Conservation (phyloP, 2,797 vertebrate genomes). For the Eospalax fontanierii region DNA sequence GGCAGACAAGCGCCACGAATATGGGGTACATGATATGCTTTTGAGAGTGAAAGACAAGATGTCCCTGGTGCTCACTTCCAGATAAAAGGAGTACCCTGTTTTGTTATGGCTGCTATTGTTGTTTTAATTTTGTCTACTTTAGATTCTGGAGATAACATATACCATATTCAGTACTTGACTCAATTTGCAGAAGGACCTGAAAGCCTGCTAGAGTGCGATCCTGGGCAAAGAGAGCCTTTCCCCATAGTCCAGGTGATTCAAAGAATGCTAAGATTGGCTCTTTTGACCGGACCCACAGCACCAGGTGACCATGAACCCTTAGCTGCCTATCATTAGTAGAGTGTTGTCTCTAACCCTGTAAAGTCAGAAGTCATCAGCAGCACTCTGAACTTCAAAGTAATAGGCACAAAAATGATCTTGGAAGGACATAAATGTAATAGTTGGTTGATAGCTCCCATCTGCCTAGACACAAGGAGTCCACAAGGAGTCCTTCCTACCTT, state of each 20-base stretch:
- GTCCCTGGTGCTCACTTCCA: neutral
- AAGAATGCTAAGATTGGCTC: neutral
- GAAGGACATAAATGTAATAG: neutral
- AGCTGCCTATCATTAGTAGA: neutral
- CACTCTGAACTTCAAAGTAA: neutral
- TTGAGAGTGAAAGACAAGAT: neutral
- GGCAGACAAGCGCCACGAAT: neutral
- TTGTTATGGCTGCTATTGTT: neutral
- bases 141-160: neutral
- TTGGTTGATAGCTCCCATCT: neutral
- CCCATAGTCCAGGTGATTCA: neutral
- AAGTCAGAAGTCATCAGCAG: neutral
- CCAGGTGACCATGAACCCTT: neutral
- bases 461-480: neutral
- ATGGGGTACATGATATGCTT: neutral
- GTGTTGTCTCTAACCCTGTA: neutral
- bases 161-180: neutral
- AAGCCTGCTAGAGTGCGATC: neutral
- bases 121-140: neutral
- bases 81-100: neutral
- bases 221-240: neutral
- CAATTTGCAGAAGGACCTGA: neutral
- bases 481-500: neutral
- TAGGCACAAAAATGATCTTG: neutral
- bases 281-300: neutral